Conservation (phyloP, 2,797 vertebrate species). For the Oryzias sinensis region DNA sequence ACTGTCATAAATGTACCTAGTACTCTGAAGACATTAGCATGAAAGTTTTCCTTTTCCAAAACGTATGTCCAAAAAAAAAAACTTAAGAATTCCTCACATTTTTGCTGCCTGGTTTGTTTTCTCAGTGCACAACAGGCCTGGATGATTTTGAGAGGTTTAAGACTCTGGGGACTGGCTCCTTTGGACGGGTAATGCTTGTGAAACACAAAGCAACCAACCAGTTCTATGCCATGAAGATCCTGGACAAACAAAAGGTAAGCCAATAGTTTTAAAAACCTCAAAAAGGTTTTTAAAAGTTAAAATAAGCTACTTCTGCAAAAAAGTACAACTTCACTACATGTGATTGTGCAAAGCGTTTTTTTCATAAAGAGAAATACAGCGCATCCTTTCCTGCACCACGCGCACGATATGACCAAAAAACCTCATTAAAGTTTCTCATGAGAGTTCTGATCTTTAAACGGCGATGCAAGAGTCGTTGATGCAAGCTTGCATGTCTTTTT, state of each 20-base stretch:
- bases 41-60: background rate
- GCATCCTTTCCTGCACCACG: conserved; percentile 31
- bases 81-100: background rate
- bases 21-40: conserved; percentile 4
- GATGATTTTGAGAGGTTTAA: conserved; percentile 98
- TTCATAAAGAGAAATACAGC: conserved; percentile 61
- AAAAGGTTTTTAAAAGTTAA: background rate
- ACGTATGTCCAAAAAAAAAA: background rate
- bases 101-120: conserved; percentile 34
- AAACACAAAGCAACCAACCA: conserved; percentile 96
- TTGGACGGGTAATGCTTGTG: conserved; percentile 97
- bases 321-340: conserved; percentile 1
- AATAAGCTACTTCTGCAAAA: background rate
- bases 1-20: background rate
- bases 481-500: conserved; percentile 6
- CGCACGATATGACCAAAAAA: conserved; percentile 35
- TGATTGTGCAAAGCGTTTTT: conserved; percentile 3
- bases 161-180: conserved; percentile 97
- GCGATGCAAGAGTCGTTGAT: conserved; percentile 49
- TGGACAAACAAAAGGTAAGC: conserved; percentile 98
- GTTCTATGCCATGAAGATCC: conserved; percentile 99
- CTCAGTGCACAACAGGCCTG: conserved; percentile 91
- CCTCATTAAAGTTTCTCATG: conserved; percentile 38
- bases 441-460: conserved; percentile 48
- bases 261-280: background rate